A percentile compares a stretch with the other conserved stretches of the same genome.
Conservation (phyloP, 2,888 invertebrate species). For the Prostheceraeus crozeri region DNA sequence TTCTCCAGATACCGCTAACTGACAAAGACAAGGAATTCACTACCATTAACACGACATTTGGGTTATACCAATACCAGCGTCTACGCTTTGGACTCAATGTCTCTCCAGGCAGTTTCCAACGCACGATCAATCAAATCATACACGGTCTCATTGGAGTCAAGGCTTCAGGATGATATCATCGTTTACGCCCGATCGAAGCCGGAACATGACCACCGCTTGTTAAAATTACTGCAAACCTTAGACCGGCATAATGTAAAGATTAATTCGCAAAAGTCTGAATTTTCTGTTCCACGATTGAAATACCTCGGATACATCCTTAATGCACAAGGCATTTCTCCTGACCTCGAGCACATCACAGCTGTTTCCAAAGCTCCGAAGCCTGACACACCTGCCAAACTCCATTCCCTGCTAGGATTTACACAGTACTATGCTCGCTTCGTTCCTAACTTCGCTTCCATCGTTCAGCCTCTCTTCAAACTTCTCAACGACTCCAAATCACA, state of each 20-base stretch:
- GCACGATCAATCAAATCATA: background rate
- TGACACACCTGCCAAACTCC: background rate
- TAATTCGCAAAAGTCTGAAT: conserved; percentile 7
- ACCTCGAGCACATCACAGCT: background rate
- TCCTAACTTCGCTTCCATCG: background rate
- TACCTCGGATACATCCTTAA: background rate
- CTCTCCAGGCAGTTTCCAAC: background rate
- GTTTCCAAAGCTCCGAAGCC: background rate
- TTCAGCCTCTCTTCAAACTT: conserved; percentile 8
- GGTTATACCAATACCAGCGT: background rate
- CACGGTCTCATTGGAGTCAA: background rate
- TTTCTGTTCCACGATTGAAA: background rate
- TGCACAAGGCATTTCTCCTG: conserved; percentile 3
- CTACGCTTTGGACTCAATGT: background rate
- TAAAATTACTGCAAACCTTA: background rate
- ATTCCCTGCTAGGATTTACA: background rate
- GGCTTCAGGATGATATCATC: conserved; percentile 4
- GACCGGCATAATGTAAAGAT: background rate
- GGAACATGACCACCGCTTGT: background rate
- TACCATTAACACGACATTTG: conserved; percentile 8
- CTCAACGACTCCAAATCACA: too few species aligned
- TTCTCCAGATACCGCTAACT: conserved; percentile 3
- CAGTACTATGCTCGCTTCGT: background rate
- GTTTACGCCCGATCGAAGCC: background rate
- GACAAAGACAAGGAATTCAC: background rate